A percentile compares a stretch with the other conserved stretches of the same genome.
Conservation (phyloP, 2,797 vertebrate species). For the Poecilia picta region DNA sequence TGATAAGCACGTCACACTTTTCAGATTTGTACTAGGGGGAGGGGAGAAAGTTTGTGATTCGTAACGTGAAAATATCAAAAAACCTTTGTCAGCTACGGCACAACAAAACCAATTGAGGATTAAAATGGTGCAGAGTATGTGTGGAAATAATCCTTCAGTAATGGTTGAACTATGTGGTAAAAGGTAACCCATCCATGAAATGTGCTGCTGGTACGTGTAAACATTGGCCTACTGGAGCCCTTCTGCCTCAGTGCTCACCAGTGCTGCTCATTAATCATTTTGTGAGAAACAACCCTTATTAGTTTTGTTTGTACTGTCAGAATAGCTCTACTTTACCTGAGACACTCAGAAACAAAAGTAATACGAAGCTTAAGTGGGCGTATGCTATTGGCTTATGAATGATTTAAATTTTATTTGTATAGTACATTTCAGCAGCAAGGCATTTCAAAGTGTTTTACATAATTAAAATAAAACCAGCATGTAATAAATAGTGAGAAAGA, state of each 20-base stretch:
- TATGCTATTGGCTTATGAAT: background rate
- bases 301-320: background rate
- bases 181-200: conserved; percentile 66
- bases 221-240: conserved; percentile 30
- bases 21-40: background rate
- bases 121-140: background rate
- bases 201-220: conserved; percentile 43
- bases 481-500: no score
- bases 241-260: conserved; percentile 29
- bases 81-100: background rate
- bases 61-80: conserved; percentile 9
- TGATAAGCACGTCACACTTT: background rate
- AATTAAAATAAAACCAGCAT: no score
- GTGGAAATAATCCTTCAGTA: conserved; percentile 32
- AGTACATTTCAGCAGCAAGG: no score
- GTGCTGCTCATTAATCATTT: conserved; percentile 20
- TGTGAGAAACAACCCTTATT: conserved; percentile 1
- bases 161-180: conserved; percentile 52
- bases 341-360: background rate
- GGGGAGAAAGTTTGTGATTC: background rate
- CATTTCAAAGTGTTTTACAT: no score
- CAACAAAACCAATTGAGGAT: background rate
- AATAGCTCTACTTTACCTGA: background rate
- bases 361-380: background rate
- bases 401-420: background rate